These are phyloP conservation scores for Rambutsinella grinnellia DNA, from an alignment of 2,888 invertebrate species.

Conservation along the genomic window DNA sequence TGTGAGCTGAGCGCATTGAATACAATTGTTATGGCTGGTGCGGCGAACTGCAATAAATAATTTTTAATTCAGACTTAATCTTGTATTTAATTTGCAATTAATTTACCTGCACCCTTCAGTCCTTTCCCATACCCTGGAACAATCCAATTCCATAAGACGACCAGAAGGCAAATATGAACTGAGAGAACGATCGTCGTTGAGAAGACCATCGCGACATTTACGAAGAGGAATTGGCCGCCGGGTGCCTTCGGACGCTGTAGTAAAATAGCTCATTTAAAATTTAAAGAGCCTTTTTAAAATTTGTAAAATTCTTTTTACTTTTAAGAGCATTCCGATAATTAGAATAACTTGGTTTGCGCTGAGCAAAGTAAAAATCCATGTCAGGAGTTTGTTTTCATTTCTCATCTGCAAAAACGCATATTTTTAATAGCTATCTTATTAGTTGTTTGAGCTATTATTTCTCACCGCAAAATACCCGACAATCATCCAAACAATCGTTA, in stretches of 20 bases:
- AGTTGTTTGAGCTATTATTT: background rate
- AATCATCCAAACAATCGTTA: slow-evolving; percentile 42
- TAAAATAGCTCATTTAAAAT: background rate
- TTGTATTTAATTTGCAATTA: background rate
- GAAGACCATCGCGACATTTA: slow-evolving; percentile 50
- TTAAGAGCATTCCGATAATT: slow-evolving; percentile 51
- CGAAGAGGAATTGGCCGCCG: slow-evolving; percentile 40
- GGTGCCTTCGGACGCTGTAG: slow-evolving; percentile 48
- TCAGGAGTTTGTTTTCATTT: slow-evolving; percentile 50
- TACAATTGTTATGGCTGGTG: slow-evolving; percentile 56
- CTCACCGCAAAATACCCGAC: slow-evolving; percentile 57
- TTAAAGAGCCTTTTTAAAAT: background rate
- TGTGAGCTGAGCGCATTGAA: slow-evolving; percentile 59
- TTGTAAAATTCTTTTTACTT: slow-evolving; percentile 29
- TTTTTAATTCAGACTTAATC: background rate
- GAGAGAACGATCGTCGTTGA: slow-evolving; percentile 35
- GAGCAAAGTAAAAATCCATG: slow-evolving; percentile 51
- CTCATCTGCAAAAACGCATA: slow-evolving; percentile 41
- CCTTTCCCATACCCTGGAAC: slow-evolving; percentile 43
- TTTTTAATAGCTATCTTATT: background rate
- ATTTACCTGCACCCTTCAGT: slow-evolving; percentile 21
- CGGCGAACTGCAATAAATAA: slow-evolving; percentile 39
- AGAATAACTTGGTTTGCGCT: slow-evolving; percentile 55
- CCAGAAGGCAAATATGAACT: slow-evolving; percentile 51
- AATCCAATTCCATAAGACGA: slow-evolving; percentile 53